A percentile compares a stretch with the other conserved stretches of the same genome.
Conservation (phyloP, 2,113 vertebrate species). For the Varanus salvator region DNA sequence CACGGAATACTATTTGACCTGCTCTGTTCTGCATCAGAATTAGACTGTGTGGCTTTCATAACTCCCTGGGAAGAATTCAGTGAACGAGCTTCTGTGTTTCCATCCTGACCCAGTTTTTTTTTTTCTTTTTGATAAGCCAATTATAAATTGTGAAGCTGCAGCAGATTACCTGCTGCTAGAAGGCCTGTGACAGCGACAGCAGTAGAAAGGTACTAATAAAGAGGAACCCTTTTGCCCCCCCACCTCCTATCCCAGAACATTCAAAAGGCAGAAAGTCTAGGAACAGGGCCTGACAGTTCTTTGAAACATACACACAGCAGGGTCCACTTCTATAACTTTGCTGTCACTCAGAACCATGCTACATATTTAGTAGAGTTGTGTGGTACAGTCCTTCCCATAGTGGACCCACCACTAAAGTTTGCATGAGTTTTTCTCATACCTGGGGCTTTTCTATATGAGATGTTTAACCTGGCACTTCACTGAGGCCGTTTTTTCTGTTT, state of each 20-base stretch:
- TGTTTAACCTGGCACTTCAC: too few relatives aligned
- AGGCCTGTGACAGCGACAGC: not conserved
- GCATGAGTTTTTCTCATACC: not conserved
- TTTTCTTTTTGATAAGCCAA: not conserved
- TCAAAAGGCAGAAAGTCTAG: not conserved
- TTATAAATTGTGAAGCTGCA: constrained; percentile 23
- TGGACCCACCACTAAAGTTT: not conserved
- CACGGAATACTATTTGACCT: constrained; percentile 8
- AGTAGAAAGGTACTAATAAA: not conserved
- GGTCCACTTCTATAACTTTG: not conserved
- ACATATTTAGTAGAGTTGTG: not conserved
- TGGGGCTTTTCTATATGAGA: too few relatives aligned
- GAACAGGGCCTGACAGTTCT: not conserved
- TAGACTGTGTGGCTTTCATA: not conserved
- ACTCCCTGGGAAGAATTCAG: constrained; percentile 19
- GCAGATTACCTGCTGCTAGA: not conserved
- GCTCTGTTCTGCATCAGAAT: constrained; percentile 21
- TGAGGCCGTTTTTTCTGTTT: too few relatives aligned
- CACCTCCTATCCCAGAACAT: too few relatives aligned
- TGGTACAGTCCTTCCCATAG: not conserved
- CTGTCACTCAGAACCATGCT: not conserved
- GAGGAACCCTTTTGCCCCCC: not conserved
- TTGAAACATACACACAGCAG: not conserved
- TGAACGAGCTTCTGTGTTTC: constrained; percentile 3
- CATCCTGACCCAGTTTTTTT: not conserved